Base-by-base conservation (phyloP, 2,888 invertebrate species). In the Drosophila demipolita region DNA sequence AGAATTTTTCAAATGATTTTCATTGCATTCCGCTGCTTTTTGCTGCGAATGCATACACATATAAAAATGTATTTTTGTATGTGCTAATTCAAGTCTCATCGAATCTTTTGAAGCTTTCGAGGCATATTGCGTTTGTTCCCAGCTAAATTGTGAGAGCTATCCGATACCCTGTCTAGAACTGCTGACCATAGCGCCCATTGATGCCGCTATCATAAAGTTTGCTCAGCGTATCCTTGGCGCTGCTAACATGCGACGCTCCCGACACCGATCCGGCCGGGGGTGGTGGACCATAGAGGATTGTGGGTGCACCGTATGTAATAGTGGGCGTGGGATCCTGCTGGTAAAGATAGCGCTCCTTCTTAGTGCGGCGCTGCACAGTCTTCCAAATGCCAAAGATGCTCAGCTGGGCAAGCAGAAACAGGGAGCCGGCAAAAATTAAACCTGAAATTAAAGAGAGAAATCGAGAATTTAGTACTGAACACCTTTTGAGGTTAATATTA, bases 361-460 rank as follows among this genome's bases (percentile, higher is more conserved):
- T 90, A 32, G 89, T 90, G 79, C 92, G 92, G 50, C 91, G 91
- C 73, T 92, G 92, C n/a, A 92, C 90, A 38, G 92, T 92, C 75
- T 97, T 96, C 97, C 97, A 98, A 78, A 96, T 97, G 65, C 97
- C 96, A 82, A 98, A 96, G 74, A 98, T 95, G 89, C 97, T 96
- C 92, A 98, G 94, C 94, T 98, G 98, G 48, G 96, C 97, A 52
- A 97, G 96, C 82, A 98, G 94, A 94, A 98, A 98, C 52, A 98
- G 95, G 33, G 97, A 96, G 52, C 97, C 97, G 60, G 97, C 97
- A 77, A 98, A 95, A 91, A 98, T 96, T 7, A 98, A 95, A 81
- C 98, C 98, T 86, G 95, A 0, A 70, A 78, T 29, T 45, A 17
- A 45, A 17, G 8, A 52, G 20, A 52, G 6, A 57, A 12, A 55